Conservation (phyloP, 2,888 invertebrate genomes). For the Biston stratarius region DNA sequence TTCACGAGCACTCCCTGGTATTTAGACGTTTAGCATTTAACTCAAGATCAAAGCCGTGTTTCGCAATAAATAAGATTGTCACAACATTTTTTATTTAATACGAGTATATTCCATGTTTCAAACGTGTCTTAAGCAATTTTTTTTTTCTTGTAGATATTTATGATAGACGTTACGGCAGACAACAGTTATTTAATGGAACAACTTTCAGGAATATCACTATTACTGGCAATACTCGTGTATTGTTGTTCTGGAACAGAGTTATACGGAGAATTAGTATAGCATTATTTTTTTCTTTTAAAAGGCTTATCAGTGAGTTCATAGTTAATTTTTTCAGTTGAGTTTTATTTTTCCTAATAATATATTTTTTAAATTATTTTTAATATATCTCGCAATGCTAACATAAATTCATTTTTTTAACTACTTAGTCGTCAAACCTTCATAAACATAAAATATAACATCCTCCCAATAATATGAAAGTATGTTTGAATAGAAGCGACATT, state of each 20-base stretch:
- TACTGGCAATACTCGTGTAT: too few species aligned
- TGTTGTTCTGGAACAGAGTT: too few species aligned
- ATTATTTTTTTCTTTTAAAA: too few species aligned
- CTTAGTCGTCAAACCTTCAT: constrained; percentile 40
- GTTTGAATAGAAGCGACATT: constrained; percentile 66
- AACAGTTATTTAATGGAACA: too few species aligned
- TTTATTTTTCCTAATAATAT: too few species aligned
- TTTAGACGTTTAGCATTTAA: constrained; percentile 27
- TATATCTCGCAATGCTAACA: not conserved
- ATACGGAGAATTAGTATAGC: too few species aligned
- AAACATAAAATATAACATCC: constrained; percentile 40
- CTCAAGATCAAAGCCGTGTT: constrained; percentile 38
- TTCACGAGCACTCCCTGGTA: constrained; percentile 30
- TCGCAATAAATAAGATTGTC: constrained; percentile 27
- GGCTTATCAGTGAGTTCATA: too few species aligned
- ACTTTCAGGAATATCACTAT: too few species aligned
- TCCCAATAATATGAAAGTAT: constrained; percentile 55
- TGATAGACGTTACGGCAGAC: too few species aligned
- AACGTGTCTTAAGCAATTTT: not conserved
- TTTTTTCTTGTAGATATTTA: too few species aligned
- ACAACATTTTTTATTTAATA: not conserved
- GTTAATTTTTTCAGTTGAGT: too few species aligned
- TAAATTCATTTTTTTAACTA: not conserved
- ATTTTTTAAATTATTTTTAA: too few species aligned
- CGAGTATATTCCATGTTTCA: not conserved